Percentiles rank a stretch among this genome's conserved stretches.
phyloP scores from a whole-genome alignment of 2,113 vertebrate species.

The Cochlearius cochlearius region DNA sequence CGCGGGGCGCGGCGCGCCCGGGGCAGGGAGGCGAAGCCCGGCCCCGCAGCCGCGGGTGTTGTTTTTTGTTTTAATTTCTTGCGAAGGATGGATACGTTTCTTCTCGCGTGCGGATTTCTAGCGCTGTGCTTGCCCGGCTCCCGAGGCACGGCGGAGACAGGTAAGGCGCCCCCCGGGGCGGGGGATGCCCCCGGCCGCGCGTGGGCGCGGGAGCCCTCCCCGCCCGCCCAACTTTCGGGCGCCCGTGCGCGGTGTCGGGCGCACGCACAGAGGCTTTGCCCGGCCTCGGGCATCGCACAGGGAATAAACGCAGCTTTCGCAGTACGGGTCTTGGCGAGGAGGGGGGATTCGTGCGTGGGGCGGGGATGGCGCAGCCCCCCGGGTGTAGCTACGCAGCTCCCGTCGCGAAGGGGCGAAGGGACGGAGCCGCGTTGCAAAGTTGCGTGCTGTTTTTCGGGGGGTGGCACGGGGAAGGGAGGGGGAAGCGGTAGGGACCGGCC shows the following conservation, averaged over 20 bases:
- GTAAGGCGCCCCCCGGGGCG: slow-evolving; percentile 69
- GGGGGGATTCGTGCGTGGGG: neutral
- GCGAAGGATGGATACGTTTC: slow-evolving; percentile 83
- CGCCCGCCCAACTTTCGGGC: neutral
- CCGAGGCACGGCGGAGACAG: slow-evolving; percentile 79
- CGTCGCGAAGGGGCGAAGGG: neutral
- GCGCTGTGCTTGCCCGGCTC: slow-evolving; percentile 72
- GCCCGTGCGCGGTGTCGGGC: neutral
- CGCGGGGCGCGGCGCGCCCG: neutral
- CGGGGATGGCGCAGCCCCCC: neutral
- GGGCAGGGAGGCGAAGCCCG: neutral
- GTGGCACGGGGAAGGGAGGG: neutral
- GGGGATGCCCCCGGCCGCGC: neutral
- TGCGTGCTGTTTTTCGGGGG: neutral
- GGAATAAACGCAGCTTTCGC: neutral
- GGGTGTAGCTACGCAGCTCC: neutral
- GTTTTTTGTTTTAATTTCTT: neutral
- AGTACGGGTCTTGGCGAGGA: neutral
- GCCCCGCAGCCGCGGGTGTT: neutral
- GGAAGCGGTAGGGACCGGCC: neutral
- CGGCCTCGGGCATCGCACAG: neutral
- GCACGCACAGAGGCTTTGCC: neutral
- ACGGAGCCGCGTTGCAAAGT: neutral
- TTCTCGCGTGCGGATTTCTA: slow-evolving; percentile 84
- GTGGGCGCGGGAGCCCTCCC: neutral